Conservation (phyloP, 2,113 vertebrate species). For the Myotis yumanensis region DNA sequence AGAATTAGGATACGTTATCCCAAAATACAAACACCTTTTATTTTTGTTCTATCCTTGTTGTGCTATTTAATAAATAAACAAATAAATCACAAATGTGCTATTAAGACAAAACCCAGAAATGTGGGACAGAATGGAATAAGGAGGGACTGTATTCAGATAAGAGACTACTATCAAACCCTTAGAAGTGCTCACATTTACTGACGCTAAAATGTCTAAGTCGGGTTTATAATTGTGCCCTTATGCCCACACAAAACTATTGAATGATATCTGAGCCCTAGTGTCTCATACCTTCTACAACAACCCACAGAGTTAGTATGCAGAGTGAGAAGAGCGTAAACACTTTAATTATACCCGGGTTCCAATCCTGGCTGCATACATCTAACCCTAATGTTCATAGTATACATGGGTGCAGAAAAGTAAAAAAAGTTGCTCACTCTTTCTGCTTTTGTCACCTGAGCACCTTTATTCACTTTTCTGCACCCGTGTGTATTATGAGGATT, state of each 20-base stretch:
- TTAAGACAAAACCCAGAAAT: conserved; percentile 16
- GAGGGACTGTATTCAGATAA: background rate
- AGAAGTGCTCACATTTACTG: background rate
- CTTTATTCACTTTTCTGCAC: background rate
- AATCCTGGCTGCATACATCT: background rate
- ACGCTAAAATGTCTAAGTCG: background rate
- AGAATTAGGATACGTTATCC: background rate
- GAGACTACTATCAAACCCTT: background rate
- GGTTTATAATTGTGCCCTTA: background rate
- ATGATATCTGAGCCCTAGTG: background rate
- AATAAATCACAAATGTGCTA: background rate
- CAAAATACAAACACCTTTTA: background rate
- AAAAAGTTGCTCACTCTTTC: background rate
- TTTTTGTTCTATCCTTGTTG: background rate
- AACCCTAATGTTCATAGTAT: background rate
- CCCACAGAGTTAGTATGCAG: background rate
- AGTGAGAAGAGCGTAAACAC: background rate
- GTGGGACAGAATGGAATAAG: background rate
- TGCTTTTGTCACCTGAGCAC: background rate
- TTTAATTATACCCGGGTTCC: background rate
- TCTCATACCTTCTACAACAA: background rate
- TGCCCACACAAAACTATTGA: background rate
- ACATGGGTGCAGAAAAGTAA: background rate
- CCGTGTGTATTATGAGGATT: background rate
- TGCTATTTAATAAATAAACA: background rate